A percentile compares a stretch with the other conserved stretches of the same genome.
These are phyloP conservation scores for Nasonia oneida DNA, from an alignment of 2,888 invertebrate species.

Conservation along the genomic window DNA sequence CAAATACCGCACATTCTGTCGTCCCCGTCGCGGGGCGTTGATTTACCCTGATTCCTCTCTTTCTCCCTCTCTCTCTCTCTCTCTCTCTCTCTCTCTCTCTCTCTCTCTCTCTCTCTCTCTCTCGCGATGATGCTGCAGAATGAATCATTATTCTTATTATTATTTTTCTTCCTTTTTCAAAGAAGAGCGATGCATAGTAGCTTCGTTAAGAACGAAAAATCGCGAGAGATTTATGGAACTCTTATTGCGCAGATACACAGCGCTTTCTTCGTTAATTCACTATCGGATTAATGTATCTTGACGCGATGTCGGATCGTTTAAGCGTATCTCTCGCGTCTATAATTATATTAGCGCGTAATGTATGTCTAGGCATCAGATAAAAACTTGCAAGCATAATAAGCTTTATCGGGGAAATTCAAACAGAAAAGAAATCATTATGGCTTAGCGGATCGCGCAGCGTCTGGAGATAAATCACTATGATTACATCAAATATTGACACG, in stretches of 20 bases:
- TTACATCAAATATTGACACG: neutral
- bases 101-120: too few species aligned
- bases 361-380: neutral
- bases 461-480: neutral
- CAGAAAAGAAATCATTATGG: neutral
- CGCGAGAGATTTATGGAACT: too few species aligned
- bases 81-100: too few species aligned
- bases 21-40: constrained; percentile 30
- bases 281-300: too few species aligned
- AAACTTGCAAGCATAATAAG: neutral
- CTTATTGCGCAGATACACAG: too few species aligned
- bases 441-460: neutral
- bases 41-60: constrained; percentile 21
- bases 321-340: too few species aligned
- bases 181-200: neutral
- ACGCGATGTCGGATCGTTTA: too few species aligned
- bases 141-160: neutral
- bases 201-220: too few species aligned
- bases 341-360: too few species aligned
- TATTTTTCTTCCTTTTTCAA: neutral
- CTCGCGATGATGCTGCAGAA: neutral
- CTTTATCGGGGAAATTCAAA: neutral
- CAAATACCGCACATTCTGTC: constrained; percentile 77
- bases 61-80: too few species aligned
- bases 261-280: too few species aligned